Evolutionary conservation across 2,888 invertebrate species (phyloP).

Genomic region (Drosophila mulleri): DNA sequence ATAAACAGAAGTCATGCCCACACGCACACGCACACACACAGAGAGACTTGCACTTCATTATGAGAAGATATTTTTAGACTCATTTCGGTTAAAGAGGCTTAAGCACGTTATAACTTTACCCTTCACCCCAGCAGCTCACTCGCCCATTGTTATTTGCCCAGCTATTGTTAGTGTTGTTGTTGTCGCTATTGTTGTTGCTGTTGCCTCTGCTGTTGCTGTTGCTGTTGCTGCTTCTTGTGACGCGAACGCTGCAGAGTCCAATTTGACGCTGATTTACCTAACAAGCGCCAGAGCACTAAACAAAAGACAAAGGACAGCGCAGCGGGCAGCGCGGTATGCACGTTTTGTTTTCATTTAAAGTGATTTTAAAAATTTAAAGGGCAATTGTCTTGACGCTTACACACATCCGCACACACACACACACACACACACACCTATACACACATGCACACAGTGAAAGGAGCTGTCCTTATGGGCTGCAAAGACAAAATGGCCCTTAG

Average conservation of each 20-base stretch:
- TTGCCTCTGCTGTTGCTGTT: slow-evolving; percentile 25
- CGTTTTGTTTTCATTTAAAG: slow-evolving; percentile 79
- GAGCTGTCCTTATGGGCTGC: slow-evolving; percentile 37
- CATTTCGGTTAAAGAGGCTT: slow-evolving; percentile 77
- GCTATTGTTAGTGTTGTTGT: slow-evolving; percentile 28
- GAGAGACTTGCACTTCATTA: slow-evolving; percentile 70
- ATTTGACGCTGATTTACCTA: slow-evolving; percentile 78
- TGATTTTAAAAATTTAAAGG: slow-evolving; percentile 80
- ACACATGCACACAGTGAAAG: slow-evolving; percentile 26
- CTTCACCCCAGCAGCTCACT: slow-evolving; percentile 2
- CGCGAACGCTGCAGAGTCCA: slow-evolving; percentile 49
- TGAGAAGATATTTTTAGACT: slow-evolving; percentile 75
- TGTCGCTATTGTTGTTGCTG: slow-evolving; percentile 27
- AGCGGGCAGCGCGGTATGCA: slow-evolving; percentile 31
- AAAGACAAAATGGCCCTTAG: slow-evolving; percentile 54
- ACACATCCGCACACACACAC: slow-evolving; percentile 26
- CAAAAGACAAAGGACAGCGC: slow-evolving; percentile 57
- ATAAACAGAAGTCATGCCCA: slow-evolving; percentile 19
- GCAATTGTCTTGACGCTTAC: slow-evolving; percentile 68
- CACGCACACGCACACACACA: slow-evolving; percentile 16
- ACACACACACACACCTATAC: slow-evolving; percentile 17
- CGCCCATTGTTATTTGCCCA: background rate
- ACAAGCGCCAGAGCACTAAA: slow-evolving; percentile 66
- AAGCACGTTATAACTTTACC: slow-evolving; percentile 74
- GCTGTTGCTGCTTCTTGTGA: slow-evolving; percentile 32